Base-by-base conservation (phyloP, 2,113 vertebrate species). In the Thunnus thynnus region DNA sequence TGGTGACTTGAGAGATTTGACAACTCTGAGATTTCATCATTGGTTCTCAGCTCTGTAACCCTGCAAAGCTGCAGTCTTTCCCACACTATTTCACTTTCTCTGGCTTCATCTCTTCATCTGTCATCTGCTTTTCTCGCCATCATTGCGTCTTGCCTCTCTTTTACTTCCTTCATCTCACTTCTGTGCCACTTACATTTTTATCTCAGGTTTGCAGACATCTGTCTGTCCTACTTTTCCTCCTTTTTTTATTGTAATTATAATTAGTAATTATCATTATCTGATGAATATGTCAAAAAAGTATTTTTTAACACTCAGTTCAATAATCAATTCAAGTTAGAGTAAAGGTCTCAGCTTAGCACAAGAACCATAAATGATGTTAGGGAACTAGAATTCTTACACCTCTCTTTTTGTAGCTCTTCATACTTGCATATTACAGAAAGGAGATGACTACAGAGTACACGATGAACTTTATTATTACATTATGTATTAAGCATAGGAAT, bases 21-120 rank as follows among this genome's bases (percentile, higher is more conserved):
- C 57, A 74, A 55, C 36, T 58, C 46, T 63, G 63, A 74, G n/a
- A 57, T 44, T 20, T 69, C 14, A 64, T 74, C 56, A 61, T 46
- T 58, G 51, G 64, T 41, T 65, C 55, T 30, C 22, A 16, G 14
- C 14, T 66, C 44, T 36, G 58, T 30, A 46, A 63, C 27, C 27
- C 27, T 30, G 27, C 27, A 30, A 30, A 60, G 52, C 46, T 57
- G 13, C 44, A 14, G 36, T 13, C 9, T 58, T 51, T 44, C 27
- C 27, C 27, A 30, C 27, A 30, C 27, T 30, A 30, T 50, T 54
- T 27, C 27, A 30, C 27, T 12, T 22, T 20, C 3, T 25, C 51
- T 18, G n/a, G 11, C 18, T 30, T 30, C 27, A 30, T 30, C 27
- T 30, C 27, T 30, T 30, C 27, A 30, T 30, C 27, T 30, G 27